A percentile compares a stretch with the other conserved stretches of the same genome.
These are phyloP conservation scores for Gasteruption jaculator DNA, from an alignment of 2,888 invertebrate genomes.

Conservation along the genomic window DNA sequence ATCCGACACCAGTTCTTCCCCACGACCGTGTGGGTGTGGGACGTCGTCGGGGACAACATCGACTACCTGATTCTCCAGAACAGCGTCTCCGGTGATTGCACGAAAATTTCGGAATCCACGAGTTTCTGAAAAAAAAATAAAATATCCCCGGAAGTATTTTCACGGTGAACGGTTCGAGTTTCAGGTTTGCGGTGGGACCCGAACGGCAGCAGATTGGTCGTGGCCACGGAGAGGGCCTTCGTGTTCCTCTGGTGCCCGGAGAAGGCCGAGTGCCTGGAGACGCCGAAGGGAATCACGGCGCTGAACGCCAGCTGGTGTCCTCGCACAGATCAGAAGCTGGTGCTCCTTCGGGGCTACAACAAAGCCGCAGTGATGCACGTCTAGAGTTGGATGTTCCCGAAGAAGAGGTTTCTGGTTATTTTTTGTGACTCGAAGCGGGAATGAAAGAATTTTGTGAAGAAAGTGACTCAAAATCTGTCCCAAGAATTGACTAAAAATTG, in stretches of 20 bases:
- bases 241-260: constrained; percentile 41
- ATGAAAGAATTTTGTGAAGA: too few relatives aligned
- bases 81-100: constrained; percentile 36
- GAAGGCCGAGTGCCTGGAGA: constrained; percentile 27
- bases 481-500: too few relatives aligned
- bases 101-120: too few relatives aligned
- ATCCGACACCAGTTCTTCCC: constrained; percentile 44
- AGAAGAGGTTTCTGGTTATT: too few relatives aligned
- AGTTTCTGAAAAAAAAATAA: too few relatives aligned
- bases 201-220: constrained; percentile 27
- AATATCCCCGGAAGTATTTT: neutral
- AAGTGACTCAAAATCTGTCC: too few relatives aligned
- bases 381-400: constrained; percentile 1
- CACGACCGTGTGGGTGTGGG: constrained; percentile 45
- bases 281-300: constrained; percentile 36
- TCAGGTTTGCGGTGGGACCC: constrained; percentile 41
- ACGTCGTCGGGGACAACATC: constrained; percentile 35
- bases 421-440: too few relatives aligned
- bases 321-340: constrained; percentile 26
- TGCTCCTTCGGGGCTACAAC: constrained; percentile 41
- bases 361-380: constrained; percentile 30
- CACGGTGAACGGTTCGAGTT: constrained; percentile 9
- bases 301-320: constrained; percentile 41
- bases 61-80: constrained; percentile 43
- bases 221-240: constrained; percentile 36